Evolutionary conservation across 1,140 invertebrate genomes (phyloP), one percentile per base, ranked within the genome.

Genomic region (Hesperophylax magnus): DNA sequence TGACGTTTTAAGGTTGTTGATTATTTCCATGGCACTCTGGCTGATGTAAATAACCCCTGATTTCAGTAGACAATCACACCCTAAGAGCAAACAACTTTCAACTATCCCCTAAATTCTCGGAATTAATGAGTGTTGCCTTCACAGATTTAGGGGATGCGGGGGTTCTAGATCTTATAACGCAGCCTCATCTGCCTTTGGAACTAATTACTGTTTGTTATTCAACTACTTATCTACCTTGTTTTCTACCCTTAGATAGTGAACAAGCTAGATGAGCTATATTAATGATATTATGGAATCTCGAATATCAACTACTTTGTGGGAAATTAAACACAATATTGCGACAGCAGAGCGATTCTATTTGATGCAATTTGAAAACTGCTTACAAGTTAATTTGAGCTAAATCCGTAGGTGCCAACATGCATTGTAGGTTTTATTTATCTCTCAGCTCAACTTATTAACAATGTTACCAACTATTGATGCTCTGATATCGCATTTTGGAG

Each of bases 161-260:
- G 47, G 65, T 18, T 18, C 69, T 53, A 72, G 47, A 72, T 72
- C 69, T 72, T 72, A 72, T 72, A 72, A 72, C 69, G 22, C 69
- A 47, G 18, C 47, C 69, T 54, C 47, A 54, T 54, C 69, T 54
- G 47, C 47, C 69, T 27, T 47, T 72, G 39, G 34, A 72, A 53
- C 69, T 72, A 72, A 72, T 72, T 72, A 72, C 69, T 53, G 39
- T 72, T 24, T 54, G 69, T 72, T 72, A 53, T 53, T 18, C 27
- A 72, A 53, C 20, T 52, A 24, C 20, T 54, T 27, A 9, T 61
- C 18, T 61, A 61, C 69, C 47, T 72, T 24, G 27, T 2, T 20
- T n/a, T n/a, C n/a, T 58, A 56, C 56, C 56, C 56, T 58, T 58
- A 11, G n/a, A 14, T 14, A 47, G 9, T 14, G 11, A 47, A 47